Evolutionary conservation across 2,888 invertebrate species (phyloP), one percentile per base, ranked within the genome.

Genomic region (Ochropleura plecta): DNA sequence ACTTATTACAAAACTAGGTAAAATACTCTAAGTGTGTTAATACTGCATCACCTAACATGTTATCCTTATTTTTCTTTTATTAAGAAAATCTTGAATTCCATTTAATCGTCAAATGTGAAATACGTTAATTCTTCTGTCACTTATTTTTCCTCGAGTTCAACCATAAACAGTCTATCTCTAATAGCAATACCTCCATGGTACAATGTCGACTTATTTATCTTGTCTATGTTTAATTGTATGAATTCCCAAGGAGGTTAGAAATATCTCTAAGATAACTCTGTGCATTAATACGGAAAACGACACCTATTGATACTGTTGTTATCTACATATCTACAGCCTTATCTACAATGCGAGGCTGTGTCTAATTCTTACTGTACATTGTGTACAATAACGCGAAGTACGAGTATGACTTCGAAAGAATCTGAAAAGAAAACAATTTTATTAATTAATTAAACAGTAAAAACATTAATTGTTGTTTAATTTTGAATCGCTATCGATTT

Each of bases 341-440:
- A 82, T 84, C 77, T 82, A 82, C 48, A 62, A 62, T 73, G 70
- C 67, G 68, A 62, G 68, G 42, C 44, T 20, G 40, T 62, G 62
- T 57, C 53, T 90, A 94, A 73, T 90, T 90, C 66, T 95, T 91
- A 60, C 89, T 95, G 83, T 95, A 96, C 94, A 96, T 96, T n/a
- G 96, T 96, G 86, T 95, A 96, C 49, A 96, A 90, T 64, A 96
- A 91, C 51, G 96, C 93, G 81, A 96, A 96, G 82, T 96, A 96
- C 3, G 96, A 96, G 82, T 96, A 96, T 3, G 96, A 96, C 81
- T 94, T 91, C 71, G 94, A 93, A 62, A 96, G 88, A 64, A 96
- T 96, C 96, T 96, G 95, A 59, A 95, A 95, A 62, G 72, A 85
- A 84, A 55, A 84, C 71, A 71, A 55, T 73, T 49, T n/a, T 48